These are phyloP conservation scores for Colostygia pectinataria DNA, from an alignment of 2,888 invertebrate species.

Conservation along the genomic window DNA sequence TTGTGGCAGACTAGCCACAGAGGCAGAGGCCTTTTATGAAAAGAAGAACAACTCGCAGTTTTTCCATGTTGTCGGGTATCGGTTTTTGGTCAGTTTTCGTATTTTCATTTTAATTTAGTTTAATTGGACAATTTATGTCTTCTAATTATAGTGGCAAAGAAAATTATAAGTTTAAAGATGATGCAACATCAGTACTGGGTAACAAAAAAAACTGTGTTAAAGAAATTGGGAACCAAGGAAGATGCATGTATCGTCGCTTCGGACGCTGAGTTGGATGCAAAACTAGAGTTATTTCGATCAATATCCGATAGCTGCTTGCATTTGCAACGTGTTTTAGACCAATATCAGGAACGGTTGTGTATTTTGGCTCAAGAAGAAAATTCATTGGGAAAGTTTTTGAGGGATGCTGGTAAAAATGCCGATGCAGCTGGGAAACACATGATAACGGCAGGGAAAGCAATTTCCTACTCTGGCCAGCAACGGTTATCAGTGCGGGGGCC, in stretches of 20 bases:
- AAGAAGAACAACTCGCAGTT: too few species aligned
- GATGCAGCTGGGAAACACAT: slow-evolving; percentile 88
- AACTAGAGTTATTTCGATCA: slow-evolving; percentile 95
- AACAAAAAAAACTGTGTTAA: slow-evolving; percentile 96
- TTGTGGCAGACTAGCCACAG: too few species aligned
- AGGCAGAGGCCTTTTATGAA: too few species aligned
- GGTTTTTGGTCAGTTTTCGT: too few species aligned
- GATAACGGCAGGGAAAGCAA: slow-evolving; percentile 89
- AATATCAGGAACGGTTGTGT: slow-evolving; percentile 96
- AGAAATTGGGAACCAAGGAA: slow-evolving; percentile 97
- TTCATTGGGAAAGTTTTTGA: slow-evolving; percentile 95
- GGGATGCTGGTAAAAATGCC: slow-evolving; percentile 95
- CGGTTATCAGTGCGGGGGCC: slow-evolving; percentile 93
- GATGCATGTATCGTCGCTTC: slow-evolving; percentile 98
- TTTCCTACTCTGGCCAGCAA: slow-evolving; percentile 96
- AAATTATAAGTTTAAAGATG: slow-evolving; percentile 46
- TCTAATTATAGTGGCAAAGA: neutral
- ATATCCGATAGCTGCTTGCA: slow-evolving; percentile 95
- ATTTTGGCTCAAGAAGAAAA: slow-evolving; percentile 98
- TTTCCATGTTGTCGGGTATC: too few species aligned
- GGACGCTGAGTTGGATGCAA: slow-evolving; percentile 98
- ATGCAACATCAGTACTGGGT: slow-evolving; percentile 99
- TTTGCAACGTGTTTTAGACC: slow-evolving; percentile 93
- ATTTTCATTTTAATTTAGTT: too few species aligned
- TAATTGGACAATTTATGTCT: neutral